These are phyloP conservation scores for Ectemnius cavifrons DNA, from an alignment of 2,888 invertebrate genomes.

Conservation along the genomic window DNA sequence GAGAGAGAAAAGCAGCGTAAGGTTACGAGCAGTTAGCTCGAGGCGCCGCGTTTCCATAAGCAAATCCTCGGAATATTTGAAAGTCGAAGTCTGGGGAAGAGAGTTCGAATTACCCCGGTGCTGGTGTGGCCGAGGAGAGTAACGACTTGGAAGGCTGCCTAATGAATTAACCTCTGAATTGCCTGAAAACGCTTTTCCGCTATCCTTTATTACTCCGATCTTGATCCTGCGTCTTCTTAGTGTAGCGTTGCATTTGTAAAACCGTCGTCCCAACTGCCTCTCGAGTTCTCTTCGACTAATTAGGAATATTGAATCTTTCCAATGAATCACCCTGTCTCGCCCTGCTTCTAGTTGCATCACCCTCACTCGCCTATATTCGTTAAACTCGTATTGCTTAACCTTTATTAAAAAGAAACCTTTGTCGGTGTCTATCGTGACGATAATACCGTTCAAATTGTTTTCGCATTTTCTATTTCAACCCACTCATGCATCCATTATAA, in stretches of 20 bases:
- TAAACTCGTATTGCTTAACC: too few relatives aligned
- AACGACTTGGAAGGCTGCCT: constrained; percentile 27
- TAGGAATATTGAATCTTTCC: constrained; percentile 7
- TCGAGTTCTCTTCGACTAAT: background rate
- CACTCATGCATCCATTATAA: too few relatives aligned
- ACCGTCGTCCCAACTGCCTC: background rate
- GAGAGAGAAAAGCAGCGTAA: background rate
- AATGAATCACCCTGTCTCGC: background rate
- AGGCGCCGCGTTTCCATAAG: constrained; percentile 38
- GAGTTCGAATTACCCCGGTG: constrained; percentile 24
- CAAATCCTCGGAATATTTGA: constrained; percentile 44
- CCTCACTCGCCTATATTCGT: too few relatives aligned
- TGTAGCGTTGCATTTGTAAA: constrained; percentile 14
- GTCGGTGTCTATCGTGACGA: too few relatives aligned
- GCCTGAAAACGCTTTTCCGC: constrained; percentile 16
- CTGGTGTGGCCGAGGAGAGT: constrained; percentile 12
- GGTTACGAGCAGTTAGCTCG: constrained; percentile 13
- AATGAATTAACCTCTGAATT: constrained; percentile 34
- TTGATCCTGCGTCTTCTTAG: constrained; percentile 17
- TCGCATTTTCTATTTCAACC: too few relatives aligned
- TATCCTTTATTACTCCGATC: constrained; percentile 23
- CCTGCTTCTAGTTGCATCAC: too few relatives aligned
- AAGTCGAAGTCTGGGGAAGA: constrained; percentile 32
- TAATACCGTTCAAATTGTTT: too few relatives aligned
- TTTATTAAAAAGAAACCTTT: too few relatives aligned